Percentiles rank a stretch among this genome's conserved stretches.
These are phyloP conservation scores for Microtus montanus DNA, from an alignment of 2,113 vertebrate genomes.

Conservation along the genomic window DNA sequence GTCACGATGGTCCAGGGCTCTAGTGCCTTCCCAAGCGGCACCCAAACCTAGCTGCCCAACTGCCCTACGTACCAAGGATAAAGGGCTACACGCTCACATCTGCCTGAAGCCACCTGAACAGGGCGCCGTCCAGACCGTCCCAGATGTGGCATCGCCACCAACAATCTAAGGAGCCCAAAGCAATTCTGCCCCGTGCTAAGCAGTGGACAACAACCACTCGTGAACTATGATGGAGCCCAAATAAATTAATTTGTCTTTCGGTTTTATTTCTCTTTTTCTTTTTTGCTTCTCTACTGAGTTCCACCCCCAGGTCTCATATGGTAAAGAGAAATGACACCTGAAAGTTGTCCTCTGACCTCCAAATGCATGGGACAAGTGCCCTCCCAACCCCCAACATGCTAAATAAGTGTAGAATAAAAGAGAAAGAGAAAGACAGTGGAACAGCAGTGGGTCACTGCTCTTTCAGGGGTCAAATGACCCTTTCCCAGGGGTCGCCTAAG, in stretches of 20 bases:
- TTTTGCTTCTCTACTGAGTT: background rate
- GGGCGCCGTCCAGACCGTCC: background rate
- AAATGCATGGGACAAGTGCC: background rate
- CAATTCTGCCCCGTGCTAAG: background rate
- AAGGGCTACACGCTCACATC: background rate
- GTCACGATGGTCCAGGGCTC: background rate
- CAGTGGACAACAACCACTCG: background rate
- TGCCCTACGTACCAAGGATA: background rate
- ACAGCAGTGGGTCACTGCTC: background rate
- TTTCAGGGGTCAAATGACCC: background rate
- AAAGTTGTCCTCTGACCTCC: background rate
- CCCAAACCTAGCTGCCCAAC: background rate
- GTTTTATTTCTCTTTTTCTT: background rate
- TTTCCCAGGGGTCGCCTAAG: background rate
- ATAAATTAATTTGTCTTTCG: background rate
- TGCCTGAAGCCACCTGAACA: background rate
- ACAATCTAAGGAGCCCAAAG: background rate
- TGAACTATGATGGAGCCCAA: background rate
- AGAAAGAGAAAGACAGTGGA: background rate
- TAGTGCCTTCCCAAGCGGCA: background rate
- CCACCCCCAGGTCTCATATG: background rate
- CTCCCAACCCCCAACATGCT: background rate
- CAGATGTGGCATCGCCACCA: background rate
- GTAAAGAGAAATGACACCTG: no score
- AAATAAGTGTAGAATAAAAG: background rate